Percentiles rank a stretch among this genome's conserved stretches.
Conservation (phyloP, 2,797 vertebrate species). For the Sciurus vulgaris region DNA sequence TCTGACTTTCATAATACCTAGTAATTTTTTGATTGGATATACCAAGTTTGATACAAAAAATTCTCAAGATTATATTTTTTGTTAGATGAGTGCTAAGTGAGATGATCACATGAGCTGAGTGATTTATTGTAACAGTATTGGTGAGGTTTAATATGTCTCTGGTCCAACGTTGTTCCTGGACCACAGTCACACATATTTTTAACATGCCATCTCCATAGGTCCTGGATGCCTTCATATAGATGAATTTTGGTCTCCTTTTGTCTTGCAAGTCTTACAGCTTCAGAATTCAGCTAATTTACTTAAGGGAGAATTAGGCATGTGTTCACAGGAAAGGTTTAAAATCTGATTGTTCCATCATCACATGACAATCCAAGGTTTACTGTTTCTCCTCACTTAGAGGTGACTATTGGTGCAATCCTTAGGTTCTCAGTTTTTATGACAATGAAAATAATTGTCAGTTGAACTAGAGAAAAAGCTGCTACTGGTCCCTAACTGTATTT, state of each 20-base stretch:
- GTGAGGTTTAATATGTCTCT: no score
- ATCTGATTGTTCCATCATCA: neutral
- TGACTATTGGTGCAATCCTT: no score
- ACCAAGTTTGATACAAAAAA: neutral
- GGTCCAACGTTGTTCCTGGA: no score
- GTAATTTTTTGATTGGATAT: neutral
- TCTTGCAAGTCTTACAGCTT: no score
- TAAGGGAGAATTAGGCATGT: no score
- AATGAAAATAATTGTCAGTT: neutral
- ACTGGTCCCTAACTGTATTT: neutral
- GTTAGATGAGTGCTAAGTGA: no score
- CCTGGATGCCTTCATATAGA: no score
- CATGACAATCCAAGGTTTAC: neutral
- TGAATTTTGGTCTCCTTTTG: no score
- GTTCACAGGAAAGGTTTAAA: neutral
- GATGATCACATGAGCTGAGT: neutral
- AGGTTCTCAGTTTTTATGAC: neutral
- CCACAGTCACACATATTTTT: neutral
- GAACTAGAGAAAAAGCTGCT: neutral
- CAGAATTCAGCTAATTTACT: no score
- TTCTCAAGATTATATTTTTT: neutral
- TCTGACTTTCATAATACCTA: neutral
- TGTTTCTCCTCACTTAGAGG: neutral
- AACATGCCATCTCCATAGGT: neutral
- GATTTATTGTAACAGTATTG: neutral